These are phyloP conservation scores for Halcyon smyrnensis DNA, from an alignment of 2,797 vertebrate genomes.

Conservation along the genomic window DNA sequence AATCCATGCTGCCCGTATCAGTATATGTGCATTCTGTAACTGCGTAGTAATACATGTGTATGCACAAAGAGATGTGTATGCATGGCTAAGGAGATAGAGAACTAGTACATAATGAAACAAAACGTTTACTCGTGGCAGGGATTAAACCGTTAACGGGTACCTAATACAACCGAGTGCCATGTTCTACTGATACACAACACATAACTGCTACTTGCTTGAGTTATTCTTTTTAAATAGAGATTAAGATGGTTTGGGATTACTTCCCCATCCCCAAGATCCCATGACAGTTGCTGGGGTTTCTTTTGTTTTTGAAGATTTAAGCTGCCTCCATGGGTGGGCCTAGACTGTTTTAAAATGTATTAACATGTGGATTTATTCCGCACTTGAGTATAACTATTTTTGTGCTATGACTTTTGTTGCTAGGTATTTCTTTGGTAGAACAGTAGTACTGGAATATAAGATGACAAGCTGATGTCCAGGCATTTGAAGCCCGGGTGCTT, in stretches of 20 bases:
- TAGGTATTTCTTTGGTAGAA: not conserved
- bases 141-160: not conserved
- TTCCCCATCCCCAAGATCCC: not conserved
- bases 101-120: not conserved
- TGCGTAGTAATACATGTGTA: fast-evolving
- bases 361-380: not conserved
- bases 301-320: slow-evolving; percentile 26
- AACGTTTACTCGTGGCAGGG: not conserved
- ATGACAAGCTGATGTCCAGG: not conserved
- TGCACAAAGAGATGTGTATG: not conserved
- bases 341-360: slow-evolving; percentile 12
- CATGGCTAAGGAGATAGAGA: not conserved
- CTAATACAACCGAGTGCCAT: not conserved
- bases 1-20: not conserved
- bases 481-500: not conserved
- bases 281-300: not conserved
- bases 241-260: not conserved
- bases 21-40: not conserved
- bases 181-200: not conserved
- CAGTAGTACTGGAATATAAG: not conserved
- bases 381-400: not conserved
- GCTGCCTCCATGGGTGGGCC: slow-evolving; percentile 21
- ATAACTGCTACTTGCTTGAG: not conserved
- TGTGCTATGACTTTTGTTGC: not conserved
- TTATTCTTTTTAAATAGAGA: not conserved